phyloP scores from a whole-genome alignment of 2,113 vertebrate genomes.

The Charina bottae region DNA sequence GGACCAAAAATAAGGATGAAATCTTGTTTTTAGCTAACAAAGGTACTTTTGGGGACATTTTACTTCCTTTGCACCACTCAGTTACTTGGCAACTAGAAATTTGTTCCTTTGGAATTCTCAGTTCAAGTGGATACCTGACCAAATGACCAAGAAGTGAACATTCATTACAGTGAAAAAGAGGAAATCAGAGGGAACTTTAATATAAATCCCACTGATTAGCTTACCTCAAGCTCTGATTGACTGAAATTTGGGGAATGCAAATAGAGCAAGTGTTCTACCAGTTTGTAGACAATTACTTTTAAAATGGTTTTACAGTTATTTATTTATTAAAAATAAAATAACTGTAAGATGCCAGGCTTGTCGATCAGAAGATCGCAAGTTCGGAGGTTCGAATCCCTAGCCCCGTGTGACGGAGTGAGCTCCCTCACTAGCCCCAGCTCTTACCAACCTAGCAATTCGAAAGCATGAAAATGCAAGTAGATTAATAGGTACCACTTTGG shows the following conservation, averaged over 20 bases:
- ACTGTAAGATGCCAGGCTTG: too few species aligned
- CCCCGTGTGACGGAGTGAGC: too few species aligned
- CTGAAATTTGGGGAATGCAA: neutral
- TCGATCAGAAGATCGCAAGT: too few species aligned
- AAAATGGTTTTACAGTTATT: neutral
- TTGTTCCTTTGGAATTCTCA: neutral
- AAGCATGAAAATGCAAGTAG: too few species aligned
- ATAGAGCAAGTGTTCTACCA: neutral
- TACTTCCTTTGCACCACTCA: neutral
- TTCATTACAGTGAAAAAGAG: neutral
- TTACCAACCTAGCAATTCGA: too few species aligned
- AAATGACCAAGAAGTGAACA: neutral
- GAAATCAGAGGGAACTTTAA: neutral
- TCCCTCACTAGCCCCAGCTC: too few species aligned
- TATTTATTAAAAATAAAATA: neutral
- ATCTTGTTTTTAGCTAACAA: neutral
- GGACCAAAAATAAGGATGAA: neutral
- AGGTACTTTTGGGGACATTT: neutral
- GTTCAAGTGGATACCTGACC: neutral
- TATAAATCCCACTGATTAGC: neutral
- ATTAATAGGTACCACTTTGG: too few species aligned
- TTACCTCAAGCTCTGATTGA: neutral
- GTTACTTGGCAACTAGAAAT: constrained; percentile 7
- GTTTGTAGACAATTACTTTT: neutral
- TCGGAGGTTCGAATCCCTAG: too few species aligned